Base-by-base conservation (phyloP, 2,888 invertebrate species). In the Melieria crassipennis region DNA sequence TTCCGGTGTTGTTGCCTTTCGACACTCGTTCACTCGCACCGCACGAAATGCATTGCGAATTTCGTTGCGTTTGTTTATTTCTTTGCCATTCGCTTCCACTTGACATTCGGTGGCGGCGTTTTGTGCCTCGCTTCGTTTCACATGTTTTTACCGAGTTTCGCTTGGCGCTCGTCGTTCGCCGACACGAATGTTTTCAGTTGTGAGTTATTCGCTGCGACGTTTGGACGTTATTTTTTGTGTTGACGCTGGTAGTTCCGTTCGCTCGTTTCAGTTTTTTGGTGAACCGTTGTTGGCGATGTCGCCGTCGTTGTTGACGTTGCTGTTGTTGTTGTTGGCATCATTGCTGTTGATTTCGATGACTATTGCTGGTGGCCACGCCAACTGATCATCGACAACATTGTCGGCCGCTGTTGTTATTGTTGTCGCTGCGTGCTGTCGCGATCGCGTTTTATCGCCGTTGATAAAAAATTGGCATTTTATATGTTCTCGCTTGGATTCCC, bases 201-300 rank as follows among this genome's bases (percentile, higher is more conserved):
- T 80, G 81, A 83, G 79, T 79, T 82, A 79, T 81, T 78, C 81
- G 80, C 81, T 80, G 82, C 80, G 78, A 75, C 78, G 82, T 78
- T 78, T 78, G 79, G 82, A 83, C 83, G 82, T 75, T n/a, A 60
- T 75, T 73, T 75, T 73, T 65, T 60, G 63, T 56, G 47, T 48
- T 6, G 56, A 47, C 7, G 13, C 43, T 52, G 52, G 52, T 13
- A 52, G 52, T 69, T 55, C 3, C 30, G 30, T 30, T 30, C 30
- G 30, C 30, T 30, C 30, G 30, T 63, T 57, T 7, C 60, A 16
- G 66, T 42, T 58, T 16, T 43, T 58, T 42, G 30, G 16, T 64
- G 52, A 52, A 9, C 9, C 30, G 47, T 63, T 58, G 57, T 64
- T 70, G 64, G 48, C 58, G 69, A 52, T 68, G 42, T 63, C 63